These are phyloP conservation scores for Leucophenga maculata DNA, from an alignment of 2,888 invertebrate genomes.

Conservation along the genomic window DNA sequence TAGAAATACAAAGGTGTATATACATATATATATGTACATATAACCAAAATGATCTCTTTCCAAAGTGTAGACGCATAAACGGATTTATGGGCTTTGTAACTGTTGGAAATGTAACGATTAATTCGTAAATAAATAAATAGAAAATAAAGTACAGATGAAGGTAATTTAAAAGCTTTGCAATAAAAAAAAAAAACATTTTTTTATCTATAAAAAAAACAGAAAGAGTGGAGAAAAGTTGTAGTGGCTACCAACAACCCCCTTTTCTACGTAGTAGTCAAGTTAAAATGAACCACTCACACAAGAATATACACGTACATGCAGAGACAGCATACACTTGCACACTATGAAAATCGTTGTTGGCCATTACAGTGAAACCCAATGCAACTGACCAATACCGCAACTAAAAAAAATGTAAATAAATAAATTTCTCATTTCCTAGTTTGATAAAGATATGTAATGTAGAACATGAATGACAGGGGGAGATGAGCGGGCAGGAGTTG, in stretches of 20 bases:
- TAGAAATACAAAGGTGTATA: no score
- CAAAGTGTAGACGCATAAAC: no score
- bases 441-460: no score
- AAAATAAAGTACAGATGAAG: conserved; percentile 3
- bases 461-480: no score
- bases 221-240: background rate
- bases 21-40: background rate
- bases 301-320: background rate
- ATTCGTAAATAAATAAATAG: no score
- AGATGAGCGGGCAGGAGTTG: no score
- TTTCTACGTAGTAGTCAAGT: conserved; percentile 1
- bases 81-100: no score
- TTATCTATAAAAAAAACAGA: background rate
- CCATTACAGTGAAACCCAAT: conserved; percentile 2
- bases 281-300: conserved; percentile 6
- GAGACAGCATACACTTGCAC: background rate
- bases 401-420: no score
- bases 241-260: conserved; percentile 14
- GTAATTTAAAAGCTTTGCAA: background rate
- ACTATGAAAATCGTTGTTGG: background rate
- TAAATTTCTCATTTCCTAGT: no score
- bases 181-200: background rate
- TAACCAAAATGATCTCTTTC: background rate
- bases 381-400: background rate
- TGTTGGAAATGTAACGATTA: no score